Evolutionary conservation across 2,888 invertebrate genomes (phyloP).

Genomic region (Cephus spinipes): DNA sequence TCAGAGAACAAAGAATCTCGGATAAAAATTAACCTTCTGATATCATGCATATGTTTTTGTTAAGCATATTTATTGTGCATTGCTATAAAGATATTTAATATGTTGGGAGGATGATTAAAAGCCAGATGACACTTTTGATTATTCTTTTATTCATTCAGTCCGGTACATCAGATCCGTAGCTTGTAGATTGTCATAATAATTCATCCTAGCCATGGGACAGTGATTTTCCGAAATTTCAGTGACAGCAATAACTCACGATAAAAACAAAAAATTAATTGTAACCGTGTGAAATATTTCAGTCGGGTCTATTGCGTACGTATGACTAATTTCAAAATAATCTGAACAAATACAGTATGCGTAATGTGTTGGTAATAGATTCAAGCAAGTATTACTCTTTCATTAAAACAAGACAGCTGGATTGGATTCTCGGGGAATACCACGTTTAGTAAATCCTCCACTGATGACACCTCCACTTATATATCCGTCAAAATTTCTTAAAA

Average conservation of each 20-base stretch:
- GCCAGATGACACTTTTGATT: neutral
- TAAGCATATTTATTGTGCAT: neutral
- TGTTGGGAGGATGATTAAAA: neutral
- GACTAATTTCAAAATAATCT: neutral
- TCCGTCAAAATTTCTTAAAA: neutral
- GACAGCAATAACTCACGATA: neutral
- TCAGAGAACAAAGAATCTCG: neutral
- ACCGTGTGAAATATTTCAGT: neutral
- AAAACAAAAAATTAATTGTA: neutral
- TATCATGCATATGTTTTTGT: too few species aligned
- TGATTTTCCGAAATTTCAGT: neutral
- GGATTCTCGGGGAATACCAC: neutral
- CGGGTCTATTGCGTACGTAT: neutral
- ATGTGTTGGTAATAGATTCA: neutral
- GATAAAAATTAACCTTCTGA: too few species aligned
- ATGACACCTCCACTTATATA: neutral
- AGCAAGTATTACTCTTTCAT: neutral
- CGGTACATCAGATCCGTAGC: neutral
- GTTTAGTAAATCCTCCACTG: neutral
- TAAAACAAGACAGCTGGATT: neutral
- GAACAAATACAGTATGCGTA: neutral
- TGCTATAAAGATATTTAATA: neutral
- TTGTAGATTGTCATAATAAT: neutral
- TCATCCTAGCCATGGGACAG: neutral
- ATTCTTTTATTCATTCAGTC: neutral